Percentiles rank a stretch among this genome's conserved stretches.
phyloP scores from a whole-genome alignment of 2,888 invertebrate species.

The Entomobrya proxima region DNA sequence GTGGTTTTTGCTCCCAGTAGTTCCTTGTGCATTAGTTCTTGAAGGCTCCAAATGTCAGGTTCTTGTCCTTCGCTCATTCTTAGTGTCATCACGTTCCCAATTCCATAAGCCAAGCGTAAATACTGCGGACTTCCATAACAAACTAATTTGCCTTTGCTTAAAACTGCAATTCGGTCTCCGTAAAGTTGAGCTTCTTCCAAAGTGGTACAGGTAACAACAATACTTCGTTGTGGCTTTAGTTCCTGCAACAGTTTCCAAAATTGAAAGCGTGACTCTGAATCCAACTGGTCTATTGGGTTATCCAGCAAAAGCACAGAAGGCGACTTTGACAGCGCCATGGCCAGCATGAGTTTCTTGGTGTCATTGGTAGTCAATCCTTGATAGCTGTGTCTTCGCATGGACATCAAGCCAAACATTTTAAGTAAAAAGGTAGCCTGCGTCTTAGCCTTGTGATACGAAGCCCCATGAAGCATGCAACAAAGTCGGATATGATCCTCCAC shows the following conservation, averaged over 20 bases:
- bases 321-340: slow-evolving; percentile 68
- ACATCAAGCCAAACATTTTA: slow-evolving; percentile 60
- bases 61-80: not conserved
- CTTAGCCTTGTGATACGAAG: slow-evolving; percentile 55
- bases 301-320: slow-evolving; percentile 67
- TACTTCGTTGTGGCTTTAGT: slow-evolving; percentile 55
- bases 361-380: slow-evolving; percentile 54
- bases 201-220: slow-evolving; percentile 62
- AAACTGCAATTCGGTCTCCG: slow-evolving; percentile 59
- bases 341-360: slow-evolving; percentile 59
- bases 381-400: slow-evolving; percentile 42
- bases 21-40: slow-evolving; percentile 22
- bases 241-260: slow-evolving; percentile 68
- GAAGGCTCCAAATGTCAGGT: not conserved
- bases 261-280: slow-evolving; percentile 51
- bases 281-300: slow-evolving; percentile 66
- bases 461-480: slow-evolving; percentile 68
- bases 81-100: slow-evolving; percentile 28
- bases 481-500: slow-evolving; percentile 68
- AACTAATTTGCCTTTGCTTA: slow-evolving; percentile 64
- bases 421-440: slow-evolving; percentile 55
- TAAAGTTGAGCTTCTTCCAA: slow-evolving; percentile 63
- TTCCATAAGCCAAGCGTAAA: slow-evolving; percentile 51
- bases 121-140: slow-evolving; percentile 59
- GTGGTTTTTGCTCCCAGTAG: slow-evolving; percentile 15